These are phyloP conservation scores for Thamnophis elegans DNA, from an alignment of 2,797 vertebrate genomes.

Conservation along the genomic window DNA sequence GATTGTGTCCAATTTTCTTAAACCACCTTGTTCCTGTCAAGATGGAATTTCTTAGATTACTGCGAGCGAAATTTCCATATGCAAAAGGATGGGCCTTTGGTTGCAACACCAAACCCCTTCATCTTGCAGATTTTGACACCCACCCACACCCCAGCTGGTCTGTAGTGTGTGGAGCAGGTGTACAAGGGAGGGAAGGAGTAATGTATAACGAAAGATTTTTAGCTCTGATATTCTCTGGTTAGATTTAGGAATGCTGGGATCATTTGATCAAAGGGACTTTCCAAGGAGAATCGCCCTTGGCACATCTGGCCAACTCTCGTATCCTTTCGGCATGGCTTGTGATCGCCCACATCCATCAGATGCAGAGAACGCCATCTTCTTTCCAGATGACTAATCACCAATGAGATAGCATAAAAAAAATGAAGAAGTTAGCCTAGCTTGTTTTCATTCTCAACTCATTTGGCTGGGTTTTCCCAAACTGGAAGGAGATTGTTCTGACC, in stretches of 20 bases:
- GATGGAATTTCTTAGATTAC: neutral
- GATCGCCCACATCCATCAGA: neutral
- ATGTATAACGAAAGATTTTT: neutral
- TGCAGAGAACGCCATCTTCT: neutral
- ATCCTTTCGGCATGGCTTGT: neutral
- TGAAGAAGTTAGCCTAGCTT: neutral
- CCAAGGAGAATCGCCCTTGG: neutral
- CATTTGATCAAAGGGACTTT: neutral
- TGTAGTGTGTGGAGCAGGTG: neutral
- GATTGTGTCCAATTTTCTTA: neutral
- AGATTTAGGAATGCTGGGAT: neutral
- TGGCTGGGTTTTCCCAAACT: neutral
- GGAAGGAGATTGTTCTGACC: neutral
- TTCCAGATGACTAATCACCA: neutral
- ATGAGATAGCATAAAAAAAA: neutral
- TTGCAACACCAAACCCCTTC: neutral
- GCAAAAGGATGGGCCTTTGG: neutral
- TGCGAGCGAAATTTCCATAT: neutral
- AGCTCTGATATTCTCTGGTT: neutral
- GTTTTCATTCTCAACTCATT: neutral
- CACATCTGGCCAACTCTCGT: neutral
- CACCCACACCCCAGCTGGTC: neutral
- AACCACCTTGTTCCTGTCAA: neutral
- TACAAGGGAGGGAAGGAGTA: neutral
- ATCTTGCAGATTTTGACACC: neutral